These are phyloP conservation scores for Narcine bancroftii DNA, from an alignment of 2,113 vertebrate genomes.

Conservation along the genomic window DNA sequence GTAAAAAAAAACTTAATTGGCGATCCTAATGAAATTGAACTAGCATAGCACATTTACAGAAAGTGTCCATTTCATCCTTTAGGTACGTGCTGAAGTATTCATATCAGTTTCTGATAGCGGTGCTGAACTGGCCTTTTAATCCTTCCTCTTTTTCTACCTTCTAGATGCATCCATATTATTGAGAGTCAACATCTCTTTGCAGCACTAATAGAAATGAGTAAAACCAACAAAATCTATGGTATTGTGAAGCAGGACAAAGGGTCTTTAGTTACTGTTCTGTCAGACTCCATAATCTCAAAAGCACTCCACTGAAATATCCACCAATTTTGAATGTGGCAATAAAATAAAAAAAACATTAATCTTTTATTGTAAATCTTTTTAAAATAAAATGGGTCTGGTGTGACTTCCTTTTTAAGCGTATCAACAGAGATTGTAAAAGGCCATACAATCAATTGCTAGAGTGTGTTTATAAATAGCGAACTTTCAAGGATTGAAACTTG, in stretches of 20 bases:
- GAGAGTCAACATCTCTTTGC: not conserved
- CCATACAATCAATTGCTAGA: constrained; percentile 18
- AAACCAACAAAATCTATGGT: not conserved
- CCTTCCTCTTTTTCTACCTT: not conserved
- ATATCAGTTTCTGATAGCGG: not conserved
- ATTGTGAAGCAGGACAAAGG: too few species aligned
- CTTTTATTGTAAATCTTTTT: constrained; percentile 12
- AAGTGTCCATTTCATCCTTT: too few species aligned
- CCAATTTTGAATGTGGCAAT: not conserved
- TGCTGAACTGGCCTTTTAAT: too few species aligned
- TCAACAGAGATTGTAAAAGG: constrained; percentile 7
- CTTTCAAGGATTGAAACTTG: constrained; percentile 24
- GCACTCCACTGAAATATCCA: constrained; percentile 13
- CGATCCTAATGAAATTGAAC: not conserved
- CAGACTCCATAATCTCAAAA: not conserved
- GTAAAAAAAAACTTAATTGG: not conserved
- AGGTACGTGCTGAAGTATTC: not conserved
- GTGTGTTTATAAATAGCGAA: not conserved
- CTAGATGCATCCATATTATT: not conserved
- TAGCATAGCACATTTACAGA: not conserved
- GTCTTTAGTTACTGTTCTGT: not conserved
- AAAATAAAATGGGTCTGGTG: not conserved
- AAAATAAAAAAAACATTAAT: constrained; percentile 19
- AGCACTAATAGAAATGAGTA: not conserved
- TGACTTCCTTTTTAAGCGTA: constrained; percentile 6